These are phyloP conservation scores for Gephyroberyx darwinii DNA, from an alignment of 2,797 vertebrate species.

Conservation along the genomic window DNA sequence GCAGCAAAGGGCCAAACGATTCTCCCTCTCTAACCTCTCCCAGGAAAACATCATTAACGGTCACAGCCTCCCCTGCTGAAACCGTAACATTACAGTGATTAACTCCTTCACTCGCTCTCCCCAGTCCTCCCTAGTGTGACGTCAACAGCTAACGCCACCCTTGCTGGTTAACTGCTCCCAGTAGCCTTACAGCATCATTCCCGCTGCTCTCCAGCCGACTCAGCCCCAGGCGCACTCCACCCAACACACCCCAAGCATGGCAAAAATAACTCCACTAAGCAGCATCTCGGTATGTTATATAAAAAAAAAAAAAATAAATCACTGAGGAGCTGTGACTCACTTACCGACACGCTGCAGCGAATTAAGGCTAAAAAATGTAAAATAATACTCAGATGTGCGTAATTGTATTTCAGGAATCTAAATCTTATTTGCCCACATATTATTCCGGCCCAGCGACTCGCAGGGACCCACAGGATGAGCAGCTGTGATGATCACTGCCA, in stretches of 20 bases:
- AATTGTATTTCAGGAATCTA: conserved; percentile 28
- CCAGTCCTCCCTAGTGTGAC: conserved; percentile 23
- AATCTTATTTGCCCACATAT: conserved; percentile 49
- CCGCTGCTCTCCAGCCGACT: conserved; percentile 9
- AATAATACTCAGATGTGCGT: conserved; percentile 28
- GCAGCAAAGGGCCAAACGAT: neutral
- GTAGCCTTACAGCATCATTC: conserved; percentile 23
- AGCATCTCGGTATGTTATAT: conserved; percentile 51
- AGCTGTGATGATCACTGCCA: conserved; percentile 63
- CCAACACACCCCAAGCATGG: conserved; percentile 47
- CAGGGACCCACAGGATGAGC: conserved; percentile 54
- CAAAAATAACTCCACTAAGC: conserved; percentile 68
- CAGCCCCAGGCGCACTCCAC: conserved; percentile 37
- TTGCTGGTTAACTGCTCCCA: neutral
- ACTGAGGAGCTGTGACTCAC: conserved; percentile 54
- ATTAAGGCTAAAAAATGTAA: conserved; percentile 19
- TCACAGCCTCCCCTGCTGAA: conserved; percentile 21
- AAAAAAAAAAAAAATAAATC: conserved; percentile 52
- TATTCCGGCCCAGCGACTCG: conserved; percentile 48
- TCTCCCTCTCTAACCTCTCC: conserved; percentile 46
- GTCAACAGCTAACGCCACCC: conserved; percentile 19
- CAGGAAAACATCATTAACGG: conserved; percentile 19
- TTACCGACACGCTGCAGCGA: conserved; percentile 24
- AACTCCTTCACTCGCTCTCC: conserved; percentile 35
- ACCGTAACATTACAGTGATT: conserved; percentile 32